Evolutionary conservation across 30 jellyfish, hydroid and myxozoan genomes (phyloP).

Genomic region (Pelagia noctiluca): DNA sequence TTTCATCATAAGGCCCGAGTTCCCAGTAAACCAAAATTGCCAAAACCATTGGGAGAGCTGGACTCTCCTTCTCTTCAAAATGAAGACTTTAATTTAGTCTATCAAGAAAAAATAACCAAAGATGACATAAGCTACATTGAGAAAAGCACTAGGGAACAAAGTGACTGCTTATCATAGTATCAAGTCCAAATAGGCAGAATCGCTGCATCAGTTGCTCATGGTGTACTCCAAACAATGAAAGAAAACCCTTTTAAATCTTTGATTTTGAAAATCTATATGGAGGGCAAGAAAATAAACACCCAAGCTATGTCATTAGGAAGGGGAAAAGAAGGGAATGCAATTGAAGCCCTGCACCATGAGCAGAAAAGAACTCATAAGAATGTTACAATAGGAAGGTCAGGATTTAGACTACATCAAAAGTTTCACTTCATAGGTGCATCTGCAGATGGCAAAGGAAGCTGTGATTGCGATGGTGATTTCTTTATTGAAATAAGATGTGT

Average conservation of each 20-base stretch:
- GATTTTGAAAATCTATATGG: neutral
- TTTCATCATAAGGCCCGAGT: slow-evolving; percentile 30
- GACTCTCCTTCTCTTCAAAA: neutral
- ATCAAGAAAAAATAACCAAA: slow-evolving; percentile 3
- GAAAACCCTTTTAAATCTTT: slow-evolving; percentile 1
- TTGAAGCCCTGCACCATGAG: neutral
- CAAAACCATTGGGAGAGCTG: slow-evolving; percentile 45
- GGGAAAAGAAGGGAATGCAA: neutral
- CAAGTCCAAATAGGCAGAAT: neutral
- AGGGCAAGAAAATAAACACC: neutral
- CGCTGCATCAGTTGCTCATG: slow-evolving; percentile 36
- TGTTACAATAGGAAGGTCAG: neutral
- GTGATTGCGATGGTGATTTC: neutral
- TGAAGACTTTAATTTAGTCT: neutral
- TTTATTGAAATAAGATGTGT: neutral
- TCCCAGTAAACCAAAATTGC: slow-evolving; percentile 24
- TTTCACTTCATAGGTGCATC: neutral
- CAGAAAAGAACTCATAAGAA: neutral
- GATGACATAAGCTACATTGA: slow-evolving; percentile 41
- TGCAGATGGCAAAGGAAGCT: slow-evolving; percentile 27
- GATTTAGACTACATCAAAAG: slow-evolving; percentile 1
- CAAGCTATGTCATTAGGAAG: neutral
- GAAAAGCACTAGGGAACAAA: slow-evolving; percentile 9
- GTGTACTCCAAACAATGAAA: slow-evolving; percentile 13
- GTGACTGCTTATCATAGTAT: slow-evolving; percentile 9